Percentiles rank a stretch among this genome's conserved stretches.
Conservation (phyloP, 2,113 vertebrate species). For the Strigops habroptila region DNA sequence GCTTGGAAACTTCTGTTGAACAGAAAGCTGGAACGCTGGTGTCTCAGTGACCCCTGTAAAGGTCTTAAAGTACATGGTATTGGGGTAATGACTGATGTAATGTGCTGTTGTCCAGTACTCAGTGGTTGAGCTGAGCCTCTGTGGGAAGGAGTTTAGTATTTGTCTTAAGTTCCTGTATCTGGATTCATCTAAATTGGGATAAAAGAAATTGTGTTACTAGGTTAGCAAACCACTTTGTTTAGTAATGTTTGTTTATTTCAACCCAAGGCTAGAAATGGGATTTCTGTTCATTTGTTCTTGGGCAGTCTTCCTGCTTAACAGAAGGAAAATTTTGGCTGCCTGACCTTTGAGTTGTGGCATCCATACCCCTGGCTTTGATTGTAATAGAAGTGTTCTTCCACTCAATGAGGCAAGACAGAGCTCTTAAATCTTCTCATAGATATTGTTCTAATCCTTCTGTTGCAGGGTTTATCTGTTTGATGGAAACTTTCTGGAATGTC, state of each 20-base stretch:
- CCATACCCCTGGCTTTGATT: background rate
- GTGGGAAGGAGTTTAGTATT: background rate
- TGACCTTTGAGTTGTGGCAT: constrained; percentile 20
- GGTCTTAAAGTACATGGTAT: background rate
- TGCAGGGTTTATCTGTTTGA: background rate
- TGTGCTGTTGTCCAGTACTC: background rate
- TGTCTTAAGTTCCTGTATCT: background rate
- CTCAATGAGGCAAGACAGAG: background rate
- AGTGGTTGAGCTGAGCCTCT: background rate
- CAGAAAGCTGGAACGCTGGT: background rate
- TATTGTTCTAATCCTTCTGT: background rate
- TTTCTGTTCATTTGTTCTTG: constrained; percentile 12
- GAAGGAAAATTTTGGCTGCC: background rate
- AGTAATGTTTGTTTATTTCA: constrained; percentile 50
- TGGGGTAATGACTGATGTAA: background rate
- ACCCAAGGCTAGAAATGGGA: constrained; percentile 21
- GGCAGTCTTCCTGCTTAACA: constrained; percentile 27
- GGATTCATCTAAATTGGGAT: background rate
- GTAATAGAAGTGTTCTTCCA: background rate
- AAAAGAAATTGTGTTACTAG: constrained; percentile 13
- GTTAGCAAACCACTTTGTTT: constrained; percentile 29
- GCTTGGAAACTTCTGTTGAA: background rate
- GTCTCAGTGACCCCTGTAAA: background rate
- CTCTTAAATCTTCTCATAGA: background rate
- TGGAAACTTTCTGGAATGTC: background rate